Percentiles rank a stretch among this genome's conserved stretches.
These are phyloP conservation scores for Anthrax anthrax DNA, from an alignment of 2,888 invertebrate genomes.

Conservation along the genomic window DNA sequence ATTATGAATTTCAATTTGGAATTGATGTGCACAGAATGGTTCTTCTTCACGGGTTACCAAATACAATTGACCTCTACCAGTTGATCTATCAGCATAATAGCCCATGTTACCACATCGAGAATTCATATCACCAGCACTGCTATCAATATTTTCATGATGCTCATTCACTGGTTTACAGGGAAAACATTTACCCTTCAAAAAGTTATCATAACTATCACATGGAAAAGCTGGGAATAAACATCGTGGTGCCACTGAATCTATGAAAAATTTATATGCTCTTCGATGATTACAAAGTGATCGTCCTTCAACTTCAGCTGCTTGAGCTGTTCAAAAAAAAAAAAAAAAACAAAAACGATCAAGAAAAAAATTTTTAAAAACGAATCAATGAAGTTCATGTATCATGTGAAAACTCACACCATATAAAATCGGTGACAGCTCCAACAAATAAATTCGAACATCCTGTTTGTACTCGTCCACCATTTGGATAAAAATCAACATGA, in stretches of 20 bases:
- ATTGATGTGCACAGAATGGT: slow-evolving; percentile 89
- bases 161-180: slow-evolving; percentile 41
- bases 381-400: too few relatives aligned
- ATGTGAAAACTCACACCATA: slow-evolving; percentile 71
- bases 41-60: slow-evolving; percentile 79
- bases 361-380: too few relatives aligned
- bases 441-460: slow-evolving; percentile 86
- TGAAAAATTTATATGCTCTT: slow-evolving; percentile 85
- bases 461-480: slow-evolving; percentile 81
- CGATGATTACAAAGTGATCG: slow-evolving; percentile 85
- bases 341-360: too few relatives aligned
- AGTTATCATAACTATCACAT: slow-evolving; percentile 72
- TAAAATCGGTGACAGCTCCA: slow-evolving; percentile 78
- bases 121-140: neutral
- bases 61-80: slow-evolving; percentile 74
- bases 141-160: slow-evolving; percentile 24
- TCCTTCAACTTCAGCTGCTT: slow-evolving; percentile 67
- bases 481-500: slow-evolving; percentile 83
- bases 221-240: slow-evolving; percentile 88
- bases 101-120: slow-evolving; percentile 82
- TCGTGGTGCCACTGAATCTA: slow-evolving; percentile 80
- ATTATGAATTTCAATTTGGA: slow-evolving; percentile 67
- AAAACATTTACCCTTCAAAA: slow-evolving; percentile 63
- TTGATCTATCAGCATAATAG: slow-evolving; percentile 75
- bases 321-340: slow-evolving; percentile 22